Conservation (phyloP, 2,113 vertebrate genomes). For the Antennarius striatus region DNA sequence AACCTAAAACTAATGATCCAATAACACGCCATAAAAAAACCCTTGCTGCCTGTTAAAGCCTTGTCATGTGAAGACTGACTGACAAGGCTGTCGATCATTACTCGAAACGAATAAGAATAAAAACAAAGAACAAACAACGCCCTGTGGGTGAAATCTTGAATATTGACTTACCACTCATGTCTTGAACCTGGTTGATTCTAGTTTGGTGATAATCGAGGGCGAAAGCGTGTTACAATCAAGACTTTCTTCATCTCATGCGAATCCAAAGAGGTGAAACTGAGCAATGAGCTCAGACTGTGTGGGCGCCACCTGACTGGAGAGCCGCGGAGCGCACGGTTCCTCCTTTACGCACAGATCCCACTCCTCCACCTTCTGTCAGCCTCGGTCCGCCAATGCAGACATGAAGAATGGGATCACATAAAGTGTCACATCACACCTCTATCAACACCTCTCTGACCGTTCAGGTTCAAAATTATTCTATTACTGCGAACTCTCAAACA, state of each 20-base stretch:
- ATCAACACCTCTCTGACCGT: too few relatives aligned
- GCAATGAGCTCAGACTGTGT: neutral
- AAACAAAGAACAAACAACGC: neutral
- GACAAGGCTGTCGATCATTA: neutral
- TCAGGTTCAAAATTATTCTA: neutral
- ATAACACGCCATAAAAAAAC: neutral
- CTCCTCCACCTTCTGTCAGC: slow-evolving; percentile 6
- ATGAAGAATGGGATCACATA: neutral
- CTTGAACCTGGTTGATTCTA: neutral
- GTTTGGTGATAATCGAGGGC: neutral
- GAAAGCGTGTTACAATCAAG: neutral
- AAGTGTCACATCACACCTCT: neutral
- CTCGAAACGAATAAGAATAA: neutral
- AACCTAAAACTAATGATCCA: too few relatives aligned
- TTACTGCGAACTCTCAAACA: neutral
- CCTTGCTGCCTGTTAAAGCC: neutral
- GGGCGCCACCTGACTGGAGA: slow-evolving; percentile 9
- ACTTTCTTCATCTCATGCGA: neutral
- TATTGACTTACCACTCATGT: slow-evolving; percentile 65
- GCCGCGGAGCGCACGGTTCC: neutral
- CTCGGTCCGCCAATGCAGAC: slow-evolving; percentile 2
- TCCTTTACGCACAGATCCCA: slow-evolving; percentile 11
- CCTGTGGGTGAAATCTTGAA: neutral
- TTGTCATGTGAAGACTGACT: neutral
- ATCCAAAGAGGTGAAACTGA: slow-evolving; percentile 3